Evolutionary conservation across 1,140 invertebrate species (phyloP), one percentile per base, ranked within the genome.

Genomic region (Drosophila insularis): DNA sequence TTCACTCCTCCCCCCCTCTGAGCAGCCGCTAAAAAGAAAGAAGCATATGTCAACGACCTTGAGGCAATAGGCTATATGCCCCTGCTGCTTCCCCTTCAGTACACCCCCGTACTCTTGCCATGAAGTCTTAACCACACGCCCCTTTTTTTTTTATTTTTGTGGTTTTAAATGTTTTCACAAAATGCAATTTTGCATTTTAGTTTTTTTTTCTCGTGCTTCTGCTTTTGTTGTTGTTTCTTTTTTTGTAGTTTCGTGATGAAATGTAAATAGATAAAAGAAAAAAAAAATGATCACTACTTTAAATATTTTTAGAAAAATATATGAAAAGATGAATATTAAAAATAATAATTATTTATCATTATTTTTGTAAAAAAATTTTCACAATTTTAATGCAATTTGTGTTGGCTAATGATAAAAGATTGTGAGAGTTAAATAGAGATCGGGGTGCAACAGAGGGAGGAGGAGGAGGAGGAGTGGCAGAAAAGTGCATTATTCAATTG

Each of bases 101-200:
- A 11, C 14, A 2, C 43, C 17, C 43, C 7, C 43, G 5, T n/a
- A n/a, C 39, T 40, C 7, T 8, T 14, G 35, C 61, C 14, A 39
- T 61, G 14, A 55, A 35, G 53, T 14, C 39, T 55, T 74, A 62
- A 56, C 17, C 63, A 43, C 64, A 67, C 73, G 74, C 61, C 43
- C 58, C 60, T 67, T 63, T 72, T 68, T 35, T 77, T 76, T 70
- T 65, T 35, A 23, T 62, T 63, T 35, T 63, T 46, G 14, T 46
- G 32, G 32, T 35, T 35, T 35, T 11, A 35, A 35, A 35, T 46
- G 14, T 19, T 46, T 46, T 8, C 43, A 66, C 62, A 74, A 74
- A 73, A 81, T 80, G 71, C 80, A 74, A 71, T 74, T 71, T 80
- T 74, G 62, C 71, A 39, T 19, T 50, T n/a, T 21, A 27, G 13